Base-by-base conservation (phyloP, 2,113 vertebrate species). In the Nesoenas mayeri region DNA sequence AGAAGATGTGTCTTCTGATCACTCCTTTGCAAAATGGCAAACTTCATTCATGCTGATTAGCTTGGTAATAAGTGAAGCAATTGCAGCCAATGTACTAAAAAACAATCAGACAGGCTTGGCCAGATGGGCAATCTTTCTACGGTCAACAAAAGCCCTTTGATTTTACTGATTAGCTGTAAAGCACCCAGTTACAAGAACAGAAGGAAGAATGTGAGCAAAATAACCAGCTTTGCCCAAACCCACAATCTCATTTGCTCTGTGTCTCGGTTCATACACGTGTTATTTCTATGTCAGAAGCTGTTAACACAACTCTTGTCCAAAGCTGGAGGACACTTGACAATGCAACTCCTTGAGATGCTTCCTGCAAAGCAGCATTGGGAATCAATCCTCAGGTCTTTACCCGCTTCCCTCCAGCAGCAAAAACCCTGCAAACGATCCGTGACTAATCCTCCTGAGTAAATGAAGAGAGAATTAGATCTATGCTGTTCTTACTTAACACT, bases 391-490 rank as follows among this genome's bases (percentile, higher is more conserved):
- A 62, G 42, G 48, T 91, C 74, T 71, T 91, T 79, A 51, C 56
- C 15, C 34, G 56, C 61, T 36, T 11, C 77, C 47, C 64, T 38
- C 1, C 18, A 74, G 72, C 88, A 74, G 83, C 67, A 84, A 51
- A 74, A 78, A 9, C 82, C 26, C 38, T 53, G 79, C 69, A 96
- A 93, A 87, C 24, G 79, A 93, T 64, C 88, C 85, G 28, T 29
- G 44, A 61, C 93, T 92, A 84, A 95, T 92, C 91, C 85, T 48
- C 22, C 58, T 1, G 36, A 85, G 91, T 54, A 89, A 92, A 96
- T 4, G 29, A 78, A 64, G 69, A 57, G 51, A 77, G 20, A 73
- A 86, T 72, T 74, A 69, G 75, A 88, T 62, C 83, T 57, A 50
- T 65, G 54, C 83, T 56, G 16, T 28, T n/a, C 75, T 78, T 25